Evolutionary conservation across 2,113 vertebrate genomes (phyloP).

Genomic region (Rattus rattus): DNA sequence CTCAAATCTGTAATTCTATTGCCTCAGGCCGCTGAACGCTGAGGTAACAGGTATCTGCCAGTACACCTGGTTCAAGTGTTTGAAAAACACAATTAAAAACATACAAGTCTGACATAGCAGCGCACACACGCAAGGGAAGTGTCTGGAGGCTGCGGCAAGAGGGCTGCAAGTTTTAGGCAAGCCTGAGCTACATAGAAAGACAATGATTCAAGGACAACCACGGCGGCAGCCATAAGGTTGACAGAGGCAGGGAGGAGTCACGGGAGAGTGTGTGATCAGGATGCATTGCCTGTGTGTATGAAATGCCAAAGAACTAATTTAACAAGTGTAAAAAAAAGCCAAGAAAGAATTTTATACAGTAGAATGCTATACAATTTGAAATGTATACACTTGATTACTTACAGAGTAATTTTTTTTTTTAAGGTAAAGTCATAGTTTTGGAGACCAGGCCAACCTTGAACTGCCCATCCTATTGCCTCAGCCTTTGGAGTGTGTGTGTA

Average conservation of each 20-base stretch:
- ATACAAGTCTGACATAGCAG: background rate
- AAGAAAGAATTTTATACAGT: background rate
- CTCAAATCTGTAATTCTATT: background rate
- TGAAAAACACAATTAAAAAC: background rate
- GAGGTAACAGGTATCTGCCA: background rate
- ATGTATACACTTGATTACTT: background rate
- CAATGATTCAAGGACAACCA: background rate
- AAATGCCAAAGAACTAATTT: background rate
- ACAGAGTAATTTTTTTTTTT: background rate
- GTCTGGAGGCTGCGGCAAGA: no score
- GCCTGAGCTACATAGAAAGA: background rate
- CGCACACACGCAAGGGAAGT: background rate
- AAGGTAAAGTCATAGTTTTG: background rate
- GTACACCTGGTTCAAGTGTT: background rate
- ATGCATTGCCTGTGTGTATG: no score
- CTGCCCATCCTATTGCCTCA: background rate
- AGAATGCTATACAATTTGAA: background rate
- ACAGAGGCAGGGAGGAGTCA: background rate
- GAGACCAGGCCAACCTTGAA: background rate
- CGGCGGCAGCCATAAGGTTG: background rate
- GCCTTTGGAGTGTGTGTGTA: background rate
- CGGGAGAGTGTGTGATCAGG: background rate
- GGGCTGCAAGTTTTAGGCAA: background rate
- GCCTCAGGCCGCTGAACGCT: background rate
- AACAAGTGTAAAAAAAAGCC: background rate